Evolutionary conservation across 2,113 vertebrate genomes (phyloP), one percentile per base, ranked within the genome.

Genomic region (Crypturellus undulatus): DNA sequence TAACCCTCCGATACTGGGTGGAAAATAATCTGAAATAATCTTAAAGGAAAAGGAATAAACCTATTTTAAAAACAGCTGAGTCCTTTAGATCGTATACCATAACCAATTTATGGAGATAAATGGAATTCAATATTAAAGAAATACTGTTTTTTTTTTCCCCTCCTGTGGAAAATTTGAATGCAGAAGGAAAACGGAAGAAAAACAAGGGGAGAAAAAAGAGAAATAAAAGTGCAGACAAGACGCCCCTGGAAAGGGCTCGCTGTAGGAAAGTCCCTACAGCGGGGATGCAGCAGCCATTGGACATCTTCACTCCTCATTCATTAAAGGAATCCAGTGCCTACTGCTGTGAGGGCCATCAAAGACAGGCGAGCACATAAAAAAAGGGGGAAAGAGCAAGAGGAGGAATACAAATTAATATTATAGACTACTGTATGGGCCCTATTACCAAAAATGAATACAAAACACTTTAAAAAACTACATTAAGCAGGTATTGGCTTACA

Each of bases 21-120:
- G 92, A 98, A 97, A 98, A 98, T 98, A 97, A 98, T 98, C 97
- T 98, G 97, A 97, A 97, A 97, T 95, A 95, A 95, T 96, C 91
- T 97, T 96, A 96, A 96, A 97, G 95, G 92, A 94, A 97, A 97
- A 97, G 94, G 95, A 97, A 98, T 97, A 98, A 98, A 97, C 94
- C 97, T 97, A 97, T 97, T 98, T 97, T 97, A 97, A 98, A 98
- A 98, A 98, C 97, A 98, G 97, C 97, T 98, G 97, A 98, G 97
- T 97, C 97, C 96, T 97, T 98, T 98, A 98, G 96, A 97, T 98
- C 38, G 94, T 96, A 97, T 97, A 98, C 96, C 96, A 97, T 97
- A 98, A 98, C 97, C 97, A 97, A 98, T 98, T 98, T 98, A 98
- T 97, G 95, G 97, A 97, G 96, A 98, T 97, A 98, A 98, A 97